Evolutionary conservation across 37 sponge, comb jelly and placozoan species (phyloP).

Genomic region (Crambe crambe): DNA sequence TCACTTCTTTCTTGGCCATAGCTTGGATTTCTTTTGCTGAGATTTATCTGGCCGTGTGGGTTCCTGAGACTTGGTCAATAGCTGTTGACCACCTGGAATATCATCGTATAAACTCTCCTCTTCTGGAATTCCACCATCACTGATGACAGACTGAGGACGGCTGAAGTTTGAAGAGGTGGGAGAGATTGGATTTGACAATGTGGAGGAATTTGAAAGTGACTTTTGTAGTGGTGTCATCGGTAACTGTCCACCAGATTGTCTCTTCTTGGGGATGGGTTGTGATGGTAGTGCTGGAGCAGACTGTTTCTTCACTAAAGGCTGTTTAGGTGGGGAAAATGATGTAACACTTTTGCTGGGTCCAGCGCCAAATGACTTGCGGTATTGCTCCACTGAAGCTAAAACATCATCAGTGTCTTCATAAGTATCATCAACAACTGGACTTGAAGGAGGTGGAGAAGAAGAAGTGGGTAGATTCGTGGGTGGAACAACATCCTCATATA

Average conservation of each 20-base stretch:
- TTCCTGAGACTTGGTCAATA: not conserved
- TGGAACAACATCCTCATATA: slow-evolving; percentile 39
- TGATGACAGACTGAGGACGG: slow-evolving; percentile 12
- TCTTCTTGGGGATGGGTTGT: slow-evolving; percentile 20
- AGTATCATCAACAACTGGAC: not conserved
- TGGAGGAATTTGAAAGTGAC: slow-evolving; percentile 3
- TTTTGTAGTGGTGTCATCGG: slow-evolving; percentile 32
- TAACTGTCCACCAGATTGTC: not conserved
- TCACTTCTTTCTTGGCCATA: not conserved
- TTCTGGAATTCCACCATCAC: slow-evolving; percentile 6
- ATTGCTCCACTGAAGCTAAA: not conserved
- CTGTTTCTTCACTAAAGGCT: not conserved
- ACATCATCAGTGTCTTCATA: not conserved
- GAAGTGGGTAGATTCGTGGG: not conserved
- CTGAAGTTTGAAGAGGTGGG: not conserved
- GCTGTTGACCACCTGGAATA: slow-evolving; percentile 7
- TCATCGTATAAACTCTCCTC: slow-evolving; percentile 54
- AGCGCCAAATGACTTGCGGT: not conserved
- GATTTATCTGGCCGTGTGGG: not conserved
- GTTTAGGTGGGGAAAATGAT: not conserved
- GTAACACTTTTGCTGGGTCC: slow-evolving; percentile 5
- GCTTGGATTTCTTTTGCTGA: not conserved
- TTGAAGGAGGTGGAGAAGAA: not conserved
- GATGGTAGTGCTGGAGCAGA: slow-evolving; percentile 11
- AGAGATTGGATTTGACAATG: not conserved